phyloP scores from a whole-genome alignment of 2,797 vertebrate species.

The Aselliscus stoliczkanus region DNA sequence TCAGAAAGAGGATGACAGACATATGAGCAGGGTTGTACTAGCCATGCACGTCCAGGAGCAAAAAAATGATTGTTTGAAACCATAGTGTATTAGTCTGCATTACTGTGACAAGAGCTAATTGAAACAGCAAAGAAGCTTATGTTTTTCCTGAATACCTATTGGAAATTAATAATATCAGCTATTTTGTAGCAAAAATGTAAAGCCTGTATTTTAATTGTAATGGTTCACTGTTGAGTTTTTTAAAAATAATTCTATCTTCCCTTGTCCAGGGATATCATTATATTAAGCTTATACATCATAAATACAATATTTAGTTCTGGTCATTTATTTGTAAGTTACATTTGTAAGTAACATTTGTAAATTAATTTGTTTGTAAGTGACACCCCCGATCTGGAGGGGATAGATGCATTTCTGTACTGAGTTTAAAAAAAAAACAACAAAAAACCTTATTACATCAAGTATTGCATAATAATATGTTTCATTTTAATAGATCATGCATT shows the following conservation, averaged over 20 bases:
- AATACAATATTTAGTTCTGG: conserved; percentile 68
- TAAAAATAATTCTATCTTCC: conserved; percentile 63
- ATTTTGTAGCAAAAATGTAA: conserved; percentile 47
- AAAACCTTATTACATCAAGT: conserved; percentile 58
- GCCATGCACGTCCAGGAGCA: background rate
- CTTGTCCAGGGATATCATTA: conserved; percentile 70
- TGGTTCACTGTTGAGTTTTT: conserved; percentile 56
- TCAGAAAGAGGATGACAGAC: background rate
- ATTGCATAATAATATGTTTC: conserved; percentile 41
- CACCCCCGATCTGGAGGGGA: conserved; percentile 64
- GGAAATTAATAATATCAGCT: background rate
- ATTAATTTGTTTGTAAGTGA: conserved; percentile 56
- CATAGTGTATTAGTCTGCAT: background rate
- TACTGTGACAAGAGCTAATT: background rate
- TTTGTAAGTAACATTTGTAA: conserved; percentile 60
- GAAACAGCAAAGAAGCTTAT: background rate
- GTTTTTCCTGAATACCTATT: background rate
- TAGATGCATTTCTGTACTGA: conserved; percentile 26
- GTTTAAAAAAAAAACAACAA: background rate
- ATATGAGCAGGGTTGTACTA: background rate
- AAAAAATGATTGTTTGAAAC: background rate
- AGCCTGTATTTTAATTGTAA: conserved; percentile 35
- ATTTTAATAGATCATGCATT: conserved; percentile 67
- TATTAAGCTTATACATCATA: conserved; percentile 68
- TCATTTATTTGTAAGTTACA: conserved; percentile 69